phyloP scores from a whole-genome alignment of 2,888 invertebrate species.

The Nysson spinosus region DNA sequence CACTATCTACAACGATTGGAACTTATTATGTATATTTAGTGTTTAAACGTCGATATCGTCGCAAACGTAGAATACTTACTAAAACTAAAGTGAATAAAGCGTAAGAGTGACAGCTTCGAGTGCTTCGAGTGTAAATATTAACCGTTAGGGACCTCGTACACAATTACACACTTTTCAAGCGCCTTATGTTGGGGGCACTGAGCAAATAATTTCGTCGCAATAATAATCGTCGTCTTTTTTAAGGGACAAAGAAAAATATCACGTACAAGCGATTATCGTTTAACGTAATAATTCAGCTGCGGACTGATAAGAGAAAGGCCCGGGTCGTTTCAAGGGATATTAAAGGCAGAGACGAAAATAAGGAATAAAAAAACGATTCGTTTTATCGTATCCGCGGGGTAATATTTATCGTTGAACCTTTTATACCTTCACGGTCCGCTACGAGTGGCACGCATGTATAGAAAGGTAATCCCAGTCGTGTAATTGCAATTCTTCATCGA shows the following conservation, averaged over 20 bases:
- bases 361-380: constrained; percentile 2
- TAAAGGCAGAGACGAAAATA: too few relatives aligned
- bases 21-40: constrained; percentile 62
- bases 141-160: constrained; percentile 61
- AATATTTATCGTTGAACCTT: not conserved
- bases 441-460: constrained; percentile 9
- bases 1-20: constrained; percentile 71
- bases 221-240: constrained; percentile 53
- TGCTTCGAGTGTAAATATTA: constrained; percentile 65
- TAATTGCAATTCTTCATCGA: constrained; percentile 44
- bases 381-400: not conserved
- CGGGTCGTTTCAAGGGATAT: constrained; percentile 12
- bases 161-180: constrained; percentile 61
- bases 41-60: constrained; percentile 62
- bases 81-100: too few relatives aligned
- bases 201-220: constrained; percentile 61
- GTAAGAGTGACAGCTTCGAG: constrained; percentile 64
- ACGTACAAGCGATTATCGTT: constrained; percentile 40
- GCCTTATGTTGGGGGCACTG: constrained; percentile 61
- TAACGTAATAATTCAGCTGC: constrained; percentile 32
- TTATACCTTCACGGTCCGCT: constrained; percentile 15
- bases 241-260: constrained; percentile 20
- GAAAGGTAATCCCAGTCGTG: constrained; percentile 6
- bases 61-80: constrained; percentile 59
- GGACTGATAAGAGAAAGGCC: constrained; percentile 22